Conservation (phyloP, 1,140 invertebrate species). For the Ostrea edulis region DNA sequence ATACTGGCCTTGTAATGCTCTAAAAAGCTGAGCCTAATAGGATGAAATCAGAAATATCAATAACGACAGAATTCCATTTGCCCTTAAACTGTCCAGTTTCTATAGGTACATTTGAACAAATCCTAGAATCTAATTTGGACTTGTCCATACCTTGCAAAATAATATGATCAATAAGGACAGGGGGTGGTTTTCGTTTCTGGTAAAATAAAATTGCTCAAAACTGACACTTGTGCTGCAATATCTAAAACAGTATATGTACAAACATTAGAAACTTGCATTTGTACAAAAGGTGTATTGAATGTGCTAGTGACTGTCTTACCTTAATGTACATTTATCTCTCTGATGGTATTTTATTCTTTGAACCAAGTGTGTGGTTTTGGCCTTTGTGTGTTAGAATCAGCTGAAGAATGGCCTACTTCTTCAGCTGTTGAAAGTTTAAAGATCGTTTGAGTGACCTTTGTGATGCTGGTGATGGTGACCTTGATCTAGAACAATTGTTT, state of each 20-base stretch:
- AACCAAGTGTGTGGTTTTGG: too few relatives aligned
- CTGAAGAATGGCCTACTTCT: too few relatives aligned
- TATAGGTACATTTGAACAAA: not conserved
- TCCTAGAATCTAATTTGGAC: not conserved
- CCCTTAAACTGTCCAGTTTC: not conserved
- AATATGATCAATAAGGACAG: not conserved
- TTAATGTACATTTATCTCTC: not conserved
- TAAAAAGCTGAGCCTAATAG: constrained; percentile 37
- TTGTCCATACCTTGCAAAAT: too few relatives aligned
- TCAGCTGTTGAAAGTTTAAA: too few relatives aligned
- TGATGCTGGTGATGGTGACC: not conserved
- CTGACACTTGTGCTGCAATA: constrained; percentile 50
- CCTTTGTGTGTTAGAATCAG: too few relatives aligned
- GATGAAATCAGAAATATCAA: constrained; percentile 22
- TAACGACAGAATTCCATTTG: not conserved
- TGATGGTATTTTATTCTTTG: not conserved
- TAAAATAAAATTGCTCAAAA: constrained; percentile 31
- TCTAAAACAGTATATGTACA: constrained; percentile 41
- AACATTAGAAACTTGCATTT: constrained; percentile 3
- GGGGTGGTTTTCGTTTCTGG: not conserved
- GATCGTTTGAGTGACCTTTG: too few relatives aligned
- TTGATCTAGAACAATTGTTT: too few relatives aligned
- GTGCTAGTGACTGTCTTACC: too few relatives aligned
- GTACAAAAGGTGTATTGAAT: constrained; percentile 6
- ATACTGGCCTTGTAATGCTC: too few relatives aligned